Evolutionary conservation across 2,888 invertebrate genomes (phyloP), one percentile per base, ranked within the genome.

Genomic region (Dromius quadrimaculatus): DNA sequence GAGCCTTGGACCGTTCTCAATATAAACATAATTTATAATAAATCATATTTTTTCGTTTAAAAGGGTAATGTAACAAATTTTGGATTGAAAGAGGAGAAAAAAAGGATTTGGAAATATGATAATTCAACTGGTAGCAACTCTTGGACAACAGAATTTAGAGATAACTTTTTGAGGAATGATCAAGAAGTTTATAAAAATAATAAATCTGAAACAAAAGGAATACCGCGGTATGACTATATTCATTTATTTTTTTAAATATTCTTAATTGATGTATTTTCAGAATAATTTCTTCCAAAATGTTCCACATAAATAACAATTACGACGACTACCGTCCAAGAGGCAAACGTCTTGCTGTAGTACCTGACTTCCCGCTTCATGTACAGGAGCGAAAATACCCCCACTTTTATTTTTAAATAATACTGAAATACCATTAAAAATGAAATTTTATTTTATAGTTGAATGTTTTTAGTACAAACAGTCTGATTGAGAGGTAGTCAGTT

Each of bases 401-500:
- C 45, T 68, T 68, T 45, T 59, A 68, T 59, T 68, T 43, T 28
- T 62, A 38, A 50, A 34, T 5, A 34, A 19, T 36, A 36, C 11
- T 28, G 1, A 9, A 13, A 13, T 36, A 47, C 32, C 47, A 28
- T 65, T 47, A 50, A 65, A 65, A 65, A 65, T 65, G 65, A 41
- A 61, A 61, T 45, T 65, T 47, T 65, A 65, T 65, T 62, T 62
- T 62, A 9, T 38, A 62, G 41, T 41, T 50, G 50, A 36, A 45
- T 54, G 23, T 15, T 41, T 41, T 41, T 11, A 41, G 28, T 54
- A 54, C 50, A 66, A 36, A 50, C 66, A 57, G 66, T 68, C 69
- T 69, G 47, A 45, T 69, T 19, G 9, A 69, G 69, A 69, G 69
- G 69, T 69, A 69, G 69, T 69, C 69, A 69, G 69, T 69, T 69